Evolutionary conservation across 2,113 vertebrate genomes (phyloP), one percentile per base, ranked within the genome.

Genomic region (Plecturocebus donacophilus): DNA sequence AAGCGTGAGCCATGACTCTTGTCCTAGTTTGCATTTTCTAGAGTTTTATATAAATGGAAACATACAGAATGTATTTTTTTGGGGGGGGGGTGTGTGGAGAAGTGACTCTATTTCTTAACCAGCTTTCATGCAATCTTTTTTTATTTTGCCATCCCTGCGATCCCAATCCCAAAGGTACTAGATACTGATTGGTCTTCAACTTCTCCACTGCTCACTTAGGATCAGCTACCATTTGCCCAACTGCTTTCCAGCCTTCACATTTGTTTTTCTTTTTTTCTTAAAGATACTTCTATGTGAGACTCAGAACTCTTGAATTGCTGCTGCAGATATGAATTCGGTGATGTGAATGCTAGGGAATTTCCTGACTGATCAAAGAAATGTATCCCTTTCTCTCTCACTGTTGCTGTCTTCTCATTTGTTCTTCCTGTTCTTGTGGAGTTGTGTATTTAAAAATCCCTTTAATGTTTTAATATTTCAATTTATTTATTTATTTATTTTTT

Each of bases 381-480:
- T 8, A 45, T 3, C 16, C 6, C 1, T 0, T 10, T 21, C 0
- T 5, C 23, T 13, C 30, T 16, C 66, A 12, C 47, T 70, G 2
- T 35, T 70, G 19, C 20, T 23, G 1, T 79, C 25, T 92, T 38
- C 11, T 86, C 38, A 56, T 68, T 56, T 96, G n/a, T 70, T 70
- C 42, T 64, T 20, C 30, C 38, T 6, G 58, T 86, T n/a, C 49
- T 86, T 64, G 20, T 75, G 70, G 11, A 7, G 71, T 35, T 90
- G 20, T 89, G 23, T 27, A 30, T 90, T 93, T 82, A 75, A 92
- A 87, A 42, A 32, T 25, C 2, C 1, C 23, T n/a, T 87, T 80
- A 66, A 64, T 40, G 64, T 56, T 80, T 30, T 32, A 30, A 64
- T 64, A 56, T 61, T 81, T 87, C 64, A 82, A 11, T 83, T 42